Evolutionary conservation across 2,797 vertebrate genomes (phyloP).

Genomic region (Sphenodon punctatus): DNA sequence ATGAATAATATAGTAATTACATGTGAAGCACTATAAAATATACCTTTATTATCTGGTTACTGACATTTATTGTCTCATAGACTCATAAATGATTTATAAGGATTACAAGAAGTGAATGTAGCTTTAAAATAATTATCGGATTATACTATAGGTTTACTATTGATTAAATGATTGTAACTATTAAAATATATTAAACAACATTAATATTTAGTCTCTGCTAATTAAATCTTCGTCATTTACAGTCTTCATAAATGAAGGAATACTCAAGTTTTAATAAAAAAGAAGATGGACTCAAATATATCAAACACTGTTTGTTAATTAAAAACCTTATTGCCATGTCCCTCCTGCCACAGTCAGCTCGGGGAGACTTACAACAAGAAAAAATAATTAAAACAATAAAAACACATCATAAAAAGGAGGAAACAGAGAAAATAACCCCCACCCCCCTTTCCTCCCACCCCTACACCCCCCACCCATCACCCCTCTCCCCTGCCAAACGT

Average conservation of each 20-base stretch:
- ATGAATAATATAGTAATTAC: conserved; percentile 1
- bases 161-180: conserved; percentile 1
- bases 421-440: too few species aligned
- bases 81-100: background rate
- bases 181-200: background rate
- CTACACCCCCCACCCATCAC: too few species aligned
- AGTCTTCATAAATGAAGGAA: too few species aligned
- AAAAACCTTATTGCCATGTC: background rate
- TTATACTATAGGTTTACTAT: background rate
- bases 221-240: too few species aligned
- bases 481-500: too few species aligned
- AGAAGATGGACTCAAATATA: too few species aligned
- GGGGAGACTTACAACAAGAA: too few species aligned
- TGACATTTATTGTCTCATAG: background rate
- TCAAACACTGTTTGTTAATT: background rate
- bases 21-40: conserved; percentile 14
- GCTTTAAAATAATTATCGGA: conserved; percentile 7
- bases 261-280: too few species aligned
- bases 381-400: too few species aligned
- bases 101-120: background rate
- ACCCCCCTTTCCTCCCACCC: too few species aligned
- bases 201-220: background rate
- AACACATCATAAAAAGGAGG: too few species aligned
- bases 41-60: conserved; percentile 9
- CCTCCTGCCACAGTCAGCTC: too few species aligned